Conservation (phyloP, 1,140 invertebrate genomes). For the Drosophila melanogaster region Release_6_plus_ISO1_MT NT_033779.5:14875001-14875500, state of each 20-base stretch:
- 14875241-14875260: constrained; percentile 74
- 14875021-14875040: constrained; percentile 52
- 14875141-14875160: constrained; percentile 80
- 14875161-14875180: constrained; percentile 74
- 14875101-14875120: constrained; percentile 39
- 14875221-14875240: constrained; percentile 76
- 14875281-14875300: constrained; percentile 59
- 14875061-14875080: constrained; percentile 70
- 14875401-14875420: constrained; percentile 50
- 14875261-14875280: constrained; percentile 67
- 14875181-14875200: not conserved
- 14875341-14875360: constrained; percentile 17
- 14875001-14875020: constrained; percentile 1
- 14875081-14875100: constrained; percentile 38
- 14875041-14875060: constrained; percentile 73
- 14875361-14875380: constrained; percentile 16
- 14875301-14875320: too few relatives aligned
- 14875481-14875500: not conserved
- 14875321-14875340: constrained; percentile 24
- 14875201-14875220: constrained; percentile 66
- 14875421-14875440: constrained; percentile 45
- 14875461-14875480: not conserved
- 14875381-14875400: constrained; percentile 30
- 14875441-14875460: constrained; percentile 14
- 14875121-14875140: constrained; percentile 79